These are phyloP conservation scores for Lepidocyrtinus sp. DNA, from an alignment of 2,888 invertebrate species.

Conservation along the genomic window DNA sequence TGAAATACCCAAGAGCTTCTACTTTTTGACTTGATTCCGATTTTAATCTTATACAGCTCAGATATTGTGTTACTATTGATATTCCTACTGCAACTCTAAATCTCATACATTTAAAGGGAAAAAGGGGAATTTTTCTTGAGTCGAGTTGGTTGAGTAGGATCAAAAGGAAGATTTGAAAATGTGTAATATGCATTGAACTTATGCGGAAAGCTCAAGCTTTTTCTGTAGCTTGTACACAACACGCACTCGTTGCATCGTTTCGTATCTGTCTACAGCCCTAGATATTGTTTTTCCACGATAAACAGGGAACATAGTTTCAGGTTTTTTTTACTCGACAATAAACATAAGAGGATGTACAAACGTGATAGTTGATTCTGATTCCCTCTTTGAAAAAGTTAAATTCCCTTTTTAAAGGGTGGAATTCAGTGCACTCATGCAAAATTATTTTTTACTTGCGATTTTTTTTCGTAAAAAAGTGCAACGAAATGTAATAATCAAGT, in stretches of 20 bases:
- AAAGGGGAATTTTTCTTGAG: not conserved
- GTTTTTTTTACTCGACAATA: conserved; percentile 3
- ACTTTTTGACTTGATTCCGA: not conserved
- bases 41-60: too few species aligned
- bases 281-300: not conserved
- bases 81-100: not conserved
- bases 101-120: not conserved
- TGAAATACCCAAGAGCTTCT: not conserved
- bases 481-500: not conserved
- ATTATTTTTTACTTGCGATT: conserved; percentile 4
- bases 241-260: too few species aligned
- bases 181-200: too few species aligned
- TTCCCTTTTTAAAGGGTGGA: conserved; percentile 4
- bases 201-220: too few species aligned
- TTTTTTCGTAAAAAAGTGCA: conserved; percentile 1
- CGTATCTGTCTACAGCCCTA: too few species aligned
- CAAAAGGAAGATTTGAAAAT: too few species aligned
- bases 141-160: too few species aligned
- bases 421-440: conserved; percentile 1
- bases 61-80: not conserved
- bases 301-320: not conserved
- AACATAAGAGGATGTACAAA: conserved; percentile 3
- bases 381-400: conserved; percentile 13
- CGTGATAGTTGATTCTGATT: conserved; percentile 5
- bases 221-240: too few species aligned